Percentiles rank a stretch among this genome's conserved stretches.
phyloP scores from a whole-genome alignment of 1,140 invertebrate genomes.

The Helicoverpa zea region DNA sequence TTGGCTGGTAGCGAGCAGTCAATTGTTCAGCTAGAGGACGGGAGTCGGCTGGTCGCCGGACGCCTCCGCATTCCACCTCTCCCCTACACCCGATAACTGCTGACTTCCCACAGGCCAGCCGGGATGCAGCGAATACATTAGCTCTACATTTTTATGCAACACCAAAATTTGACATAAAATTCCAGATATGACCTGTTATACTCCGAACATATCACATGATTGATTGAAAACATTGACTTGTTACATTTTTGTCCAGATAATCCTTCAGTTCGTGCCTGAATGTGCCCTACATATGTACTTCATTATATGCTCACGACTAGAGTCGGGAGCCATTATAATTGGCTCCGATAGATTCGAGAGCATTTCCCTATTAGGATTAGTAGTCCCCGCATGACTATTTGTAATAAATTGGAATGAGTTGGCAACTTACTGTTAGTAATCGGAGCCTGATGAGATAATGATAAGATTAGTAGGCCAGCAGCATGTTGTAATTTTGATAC shows the following conservation, averaged over 20 bases:
- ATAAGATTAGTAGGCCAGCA: not conserved
- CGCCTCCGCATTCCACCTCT: constrained; percentile 67
- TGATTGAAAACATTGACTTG: not conserved
- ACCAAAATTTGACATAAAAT: not conserved
- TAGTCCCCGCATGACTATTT: not conserved
- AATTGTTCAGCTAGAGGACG: constrained; percentile 53
- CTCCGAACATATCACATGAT: not conserved
- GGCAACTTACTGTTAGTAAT: not conserved
- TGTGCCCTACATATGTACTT: constrained; percentile 33
- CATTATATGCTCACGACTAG: constrained; percentile 13
- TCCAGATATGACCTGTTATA: not conserved
- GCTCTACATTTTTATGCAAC: not conserved
- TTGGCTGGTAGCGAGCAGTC: constrained; percentile 49
- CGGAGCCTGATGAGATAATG: not conserved
- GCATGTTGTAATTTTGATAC: not conserved
- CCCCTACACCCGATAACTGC: constrained; percentile 63
- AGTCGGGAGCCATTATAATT: constrained; percentile 25
- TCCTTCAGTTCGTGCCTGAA: not conserved
- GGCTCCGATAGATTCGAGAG: constrained; percentile 24
- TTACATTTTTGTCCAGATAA: not conserved
- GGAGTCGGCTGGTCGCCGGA: constrained; percentile 56
- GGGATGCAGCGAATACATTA: constrained; percentile 3
- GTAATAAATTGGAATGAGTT: not conserved
- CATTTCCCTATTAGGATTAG: constrained; percentile 33
- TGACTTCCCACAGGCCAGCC: constrained; percentile 61